phyloP scores from a whole-genome alignment of 2,797 vertebrate species.

The Malurus leucopterus region DNA sequence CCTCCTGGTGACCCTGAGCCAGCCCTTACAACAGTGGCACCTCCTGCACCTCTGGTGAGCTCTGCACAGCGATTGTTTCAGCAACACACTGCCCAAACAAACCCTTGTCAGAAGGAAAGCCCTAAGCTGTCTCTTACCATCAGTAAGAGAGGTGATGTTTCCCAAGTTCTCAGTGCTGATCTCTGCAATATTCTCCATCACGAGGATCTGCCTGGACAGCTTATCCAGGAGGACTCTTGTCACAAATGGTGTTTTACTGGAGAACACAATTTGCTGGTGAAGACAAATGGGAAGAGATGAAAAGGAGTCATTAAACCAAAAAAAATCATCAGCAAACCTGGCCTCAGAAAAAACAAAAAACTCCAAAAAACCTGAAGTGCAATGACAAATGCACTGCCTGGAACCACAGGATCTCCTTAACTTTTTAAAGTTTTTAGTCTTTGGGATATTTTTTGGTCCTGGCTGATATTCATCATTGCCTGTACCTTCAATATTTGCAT shows the following conservation, averaged over 20 bases:
- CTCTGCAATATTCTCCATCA: conserved; percentile 85
- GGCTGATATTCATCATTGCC: neutral
- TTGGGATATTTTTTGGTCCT: neutral
- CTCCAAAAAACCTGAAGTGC: neutral
- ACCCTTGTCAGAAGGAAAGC: neutral
- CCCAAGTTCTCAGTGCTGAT: conserved; percentile 86
- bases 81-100: neutral
- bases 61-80: neutral
- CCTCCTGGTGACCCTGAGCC: neutral
- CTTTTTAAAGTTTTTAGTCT: neutral
- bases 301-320: neutral
- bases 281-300: neutral
- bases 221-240: conserved; percentile 84
- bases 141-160: conserved; percentile 77
- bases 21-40: neutral
- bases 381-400: neutral
- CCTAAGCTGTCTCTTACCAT: conserved; percentile 75
- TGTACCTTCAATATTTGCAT: neutral
- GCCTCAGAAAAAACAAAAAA: neutral
- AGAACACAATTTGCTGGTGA: conserved; percentile 81
- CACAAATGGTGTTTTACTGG: conserved; percentile 77
- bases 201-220: conserved; percentile 81
- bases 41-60: neutral
- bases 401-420: neutral
- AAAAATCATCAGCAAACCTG: neutral